Evolutionary conservation across 1,140 invertebrate species (phyloP), one percentile per base, ranked within the genome.

Genomic region (Drosophila sp.): DNA sequence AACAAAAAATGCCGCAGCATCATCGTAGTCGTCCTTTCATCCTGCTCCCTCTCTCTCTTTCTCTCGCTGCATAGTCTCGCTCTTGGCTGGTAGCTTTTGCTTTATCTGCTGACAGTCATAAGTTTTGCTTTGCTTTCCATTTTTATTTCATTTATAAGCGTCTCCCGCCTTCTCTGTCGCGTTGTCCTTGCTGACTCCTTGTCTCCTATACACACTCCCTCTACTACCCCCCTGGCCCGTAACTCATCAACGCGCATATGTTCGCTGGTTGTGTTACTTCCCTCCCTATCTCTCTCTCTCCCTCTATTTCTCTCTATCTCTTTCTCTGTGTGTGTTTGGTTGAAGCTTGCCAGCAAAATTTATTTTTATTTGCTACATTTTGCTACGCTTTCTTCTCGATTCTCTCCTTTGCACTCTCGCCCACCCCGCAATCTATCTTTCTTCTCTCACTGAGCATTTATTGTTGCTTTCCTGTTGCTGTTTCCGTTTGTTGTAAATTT

Each of bases 401-500:
- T 18, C 34, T 25, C n/a, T 0, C 0, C 7, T 18, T 5, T 9
- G 5, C 45, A 7, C 13, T 3, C 16, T 25, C 29, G 36, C 14
- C 43, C n/a, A 51, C 34, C 51, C 4, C 21, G n/a, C n/a, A n/a
- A n/a, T n/a, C n/a, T 14, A 61, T n/a, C 38, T 38, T 2, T 40
- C 13, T 43, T 43, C 57, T 46, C 32, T 34, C 16, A 45, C 16
- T 69, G 46, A 54, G 76, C 76, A 69, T 82, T 84, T 86, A 76
- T 76, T 76, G 73, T 76, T 72, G 69, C 73, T 66, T 89, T 89
- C 83, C 83, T 89, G 83, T 89, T 89, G 83, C 83, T 89, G 80
- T 89, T 89, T 89, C 83, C 83, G 83, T 80, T 89, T 89, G 83
- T 78, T 89, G 83, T 89, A 89, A 89, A 89, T 89, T 89, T 83